Conservation (phyloP, 2,888 invertebrate genomes). For the Tricholauxania praeusta region DNA sequence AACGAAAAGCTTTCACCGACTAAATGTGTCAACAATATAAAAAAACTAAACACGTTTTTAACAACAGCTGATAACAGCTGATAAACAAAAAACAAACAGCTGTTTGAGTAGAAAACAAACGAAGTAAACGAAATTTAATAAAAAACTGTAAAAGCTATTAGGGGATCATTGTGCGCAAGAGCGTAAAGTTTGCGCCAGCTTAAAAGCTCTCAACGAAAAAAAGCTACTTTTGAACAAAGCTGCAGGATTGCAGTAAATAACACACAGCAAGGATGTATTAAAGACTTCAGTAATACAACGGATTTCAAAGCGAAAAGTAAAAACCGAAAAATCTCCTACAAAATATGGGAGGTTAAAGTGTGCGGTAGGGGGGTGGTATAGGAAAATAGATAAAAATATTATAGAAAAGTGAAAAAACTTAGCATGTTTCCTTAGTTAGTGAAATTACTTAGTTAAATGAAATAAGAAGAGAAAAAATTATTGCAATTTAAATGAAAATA, state of each 20-base stretch:
- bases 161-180: background rate
- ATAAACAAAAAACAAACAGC: constrained; percentile 20
- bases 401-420: background rate
- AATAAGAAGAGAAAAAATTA: background rate
- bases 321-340: background rate
- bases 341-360: background rate
- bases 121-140: background rate
- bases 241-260: background rate
- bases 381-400: constrained; percentile 1
- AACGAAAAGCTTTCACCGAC: background rate
- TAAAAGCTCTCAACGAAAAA: background rate
- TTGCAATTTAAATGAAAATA: no score
- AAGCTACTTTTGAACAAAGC: constrained; percentile 19
- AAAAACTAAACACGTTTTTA: constrained; percentile 13
- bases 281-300: constrained; percentile 31
- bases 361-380: background rate
- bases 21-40: background rate
- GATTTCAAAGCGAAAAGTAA: constrained; percentile 22
- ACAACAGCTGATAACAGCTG: constrained; percentile 23
- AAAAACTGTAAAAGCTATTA: background rate
- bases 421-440: background rate
- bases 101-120: constrained; percentile 9
- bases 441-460: background rate
- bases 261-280: background rate
- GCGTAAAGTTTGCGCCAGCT: constrained; percentile 18